phyloP scores from a whole-genome alignment of 2,113 vertebrate species.

The Oncorhynchus masou region DNA sequence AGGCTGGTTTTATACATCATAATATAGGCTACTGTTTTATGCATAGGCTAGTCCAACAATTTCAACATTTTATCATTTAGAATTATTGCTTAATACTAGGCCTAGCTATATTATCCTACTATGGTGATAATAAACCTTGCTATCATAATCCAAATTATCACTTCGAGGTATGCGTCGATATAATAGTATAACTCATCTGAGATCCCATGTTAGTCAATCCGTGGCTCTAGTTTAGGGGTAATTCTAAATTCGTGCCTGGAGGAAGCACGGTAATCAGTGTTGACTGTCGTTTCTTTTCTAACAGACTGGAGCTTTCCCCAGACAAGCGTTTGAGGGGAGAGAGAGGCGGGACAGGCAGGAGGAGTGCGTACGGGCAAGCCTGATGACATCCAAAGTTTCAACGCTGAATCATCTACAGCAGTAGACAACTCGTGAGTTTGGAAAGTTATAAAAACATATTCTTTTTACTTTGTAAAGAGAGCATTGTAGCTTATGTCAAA shows the following conservation, averaged over 20 bases:
- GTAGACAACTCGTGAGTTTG: neutral
- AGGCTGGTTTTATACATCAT: no score
- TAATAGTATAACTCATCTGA: neutral
- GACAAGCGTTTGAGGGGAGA: conserved; percentile 27
- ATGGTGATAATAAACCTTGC: neutral
- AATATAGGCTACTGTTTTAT: no score
- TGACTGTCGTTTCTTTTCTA: conserved; percentile 76
- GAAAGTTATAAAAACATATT: conserved; percentile 10
- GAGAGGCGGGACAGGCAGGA: neutral
- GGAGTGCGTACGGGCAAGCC: neutral
- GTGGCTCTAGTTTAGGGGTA: conserved; percentile 61
- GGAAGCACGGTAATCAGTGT: conserved; percentile 74
- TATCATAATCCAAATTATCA: neutral
- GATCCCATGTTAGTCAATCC: conserved; percentile 9
- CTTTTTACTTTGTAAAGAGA: conserved; percentile 11
- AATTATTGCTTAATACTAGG: neutral
- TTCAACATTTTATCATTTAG: neutral
- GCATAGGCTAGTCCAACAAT: neutral
- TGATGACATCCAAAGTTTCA: neutral
- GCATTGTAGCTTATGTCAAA: neutral
- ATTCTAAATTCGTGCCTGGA: conserved; percentile 73
- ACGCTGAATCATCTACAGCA: neutral
- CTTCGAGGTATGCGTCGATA: neutral
- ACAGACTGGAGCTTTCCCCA: conserved; percentile 55
- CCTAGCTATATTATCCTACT: no score